phyloP scores from a whole-genome alignment of 2,797 vertebrate species.

The Babyrousa celebensis region DNA sequence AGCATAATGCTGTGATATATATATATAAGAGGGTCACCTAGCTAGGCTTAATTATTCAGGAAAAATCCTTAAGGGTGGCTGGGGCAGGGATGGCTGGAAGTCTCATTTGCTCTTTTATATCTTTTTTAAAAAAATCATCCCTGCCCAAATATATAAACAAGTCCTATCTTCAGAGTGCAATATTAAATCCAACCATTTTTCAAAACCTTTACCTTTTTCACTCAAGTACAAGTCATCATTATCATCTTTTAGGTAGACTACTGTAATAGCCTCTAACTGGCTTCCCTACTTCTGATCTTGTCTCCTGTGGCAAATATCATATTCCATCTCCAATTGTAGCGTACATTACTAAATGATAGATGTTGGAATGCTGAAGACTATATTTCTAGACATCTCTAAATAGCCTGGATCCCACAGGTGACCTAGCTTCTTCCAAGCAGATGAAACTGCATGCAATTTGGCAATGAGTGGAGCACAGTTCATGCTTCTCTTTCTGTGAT shows the following conservation, averaged over 20 bases:
- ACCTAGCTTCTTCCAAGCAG: background rate
- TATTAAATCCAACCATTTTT: slow-evolving; percentile 45
- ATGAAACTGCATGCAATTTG: slow-evolving; percentile 6
- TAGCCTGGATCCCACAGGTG: background rate
- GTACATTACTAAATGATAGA: slow-evolving; percentile 27
- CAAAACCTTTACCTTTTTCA: background rate
- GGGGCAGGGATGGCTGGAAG: background rate
- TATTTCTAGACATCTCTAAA: background rate
- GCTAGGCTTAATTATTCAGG: background rate
- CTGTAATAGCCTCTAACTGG: slow-evolving; percentile 35
- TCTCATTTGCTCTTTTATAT: slow-evolving; percentile 22
- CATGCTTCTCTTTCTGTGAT: background rate
- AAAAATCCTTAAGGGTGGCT: slow-evolving; percentile 38
- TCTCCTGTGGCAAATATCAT: background rate
- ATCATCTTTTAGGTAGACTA: background rate
- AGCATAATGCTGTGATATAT: background rate
- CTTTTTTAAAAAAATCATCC: background rate
- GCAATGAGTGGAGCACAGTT: background rate
- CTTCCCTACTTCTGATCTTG: slow-evolving; percentile 27
- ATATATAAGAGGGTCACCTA: background rate
- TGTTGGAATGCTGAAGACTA: slow-evolving; percentile 2
- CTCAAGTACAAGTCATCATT: background rate
- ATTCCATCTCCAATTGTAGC: background rate
- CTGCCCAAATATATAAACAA: slow-evolving; percentile 51
- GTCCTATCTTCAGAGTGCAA: slow-evolving; percentile 25